A percentile compares a stretch with the other conserved stretches of the same genome.
phyloP scores from a whole-genome alignment of 2,113 vertebrate species.

The Probosciger aterrimus region DNA sequence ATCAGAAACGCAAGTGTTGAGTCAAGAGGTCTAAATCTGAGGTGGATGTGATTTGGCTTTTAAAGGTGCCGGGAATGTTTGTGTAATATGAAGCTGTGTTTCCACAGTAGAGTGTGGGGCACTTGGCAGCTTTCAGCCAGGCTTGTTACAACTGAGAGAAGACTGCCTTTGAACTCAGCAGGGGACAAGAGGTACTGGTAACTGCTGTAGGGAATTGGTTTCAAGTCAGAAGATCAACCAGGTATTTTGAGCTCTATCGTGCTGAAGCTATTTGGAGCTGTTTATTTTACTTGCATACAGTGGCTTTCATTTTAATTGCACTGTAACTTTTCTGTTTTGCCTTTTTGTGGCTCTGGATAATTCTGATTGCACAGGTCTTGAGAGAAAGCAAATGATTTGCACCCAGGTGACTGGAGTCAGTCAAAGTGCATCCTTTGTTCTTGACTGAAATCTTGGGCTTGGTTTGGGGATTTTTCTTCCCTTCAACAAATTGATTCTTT shows the following conservation, averaged over 20 bases:
- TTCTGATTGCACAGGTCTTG: not conserved
- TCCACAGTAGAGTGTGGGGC: conserved; percentile 54
- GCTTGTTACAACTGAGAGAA: conserved; percentile 46
- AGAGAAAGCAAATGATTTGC: not conserved
- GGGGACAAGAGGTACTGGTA: conserved; percentile 36
- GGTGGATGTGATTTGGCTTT: conserved; percentile 48
- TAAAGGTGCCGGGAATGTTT: conserved; percentile 31
- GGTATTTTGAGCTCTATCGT: conserved; percentile 47
- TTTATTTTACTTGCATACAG: conserved; percentile 51
- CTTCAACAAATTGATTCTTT: conserved; percentile 22
- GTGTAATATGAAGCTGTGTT: conserved; percentile 42
- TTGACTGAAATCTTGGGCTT: not conserved
- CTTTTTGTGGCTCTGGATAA: conserved; percentile 22
- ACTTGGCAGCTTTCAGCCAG: conserved; percentile 54
- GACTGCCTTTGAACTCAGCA: conserved; percentile 72
- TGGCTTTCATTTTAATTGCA: conserved; percentile 55
- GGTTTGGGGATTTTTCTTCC: not conserved
- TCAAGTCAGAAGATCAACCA: conserved; percentile 56
- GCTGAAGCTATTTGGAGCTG: conserved; percentile 8
- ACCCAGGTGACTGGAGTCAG: conserved; percentile 14
- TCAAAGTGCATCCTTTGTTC: conserved; percentile 19
- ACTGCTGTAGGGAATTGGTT: conserved; percentile 60
- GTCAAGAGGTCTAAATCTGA: not conserved
- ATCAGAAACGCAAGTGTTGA: not conserved
- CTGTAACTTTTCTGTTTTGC: conserved; percentile 20